Evolutionary conservation across 2,797 vertebrate genomes (phyloP).

Genomic region (Pyrocephalus nanus): DNA sequence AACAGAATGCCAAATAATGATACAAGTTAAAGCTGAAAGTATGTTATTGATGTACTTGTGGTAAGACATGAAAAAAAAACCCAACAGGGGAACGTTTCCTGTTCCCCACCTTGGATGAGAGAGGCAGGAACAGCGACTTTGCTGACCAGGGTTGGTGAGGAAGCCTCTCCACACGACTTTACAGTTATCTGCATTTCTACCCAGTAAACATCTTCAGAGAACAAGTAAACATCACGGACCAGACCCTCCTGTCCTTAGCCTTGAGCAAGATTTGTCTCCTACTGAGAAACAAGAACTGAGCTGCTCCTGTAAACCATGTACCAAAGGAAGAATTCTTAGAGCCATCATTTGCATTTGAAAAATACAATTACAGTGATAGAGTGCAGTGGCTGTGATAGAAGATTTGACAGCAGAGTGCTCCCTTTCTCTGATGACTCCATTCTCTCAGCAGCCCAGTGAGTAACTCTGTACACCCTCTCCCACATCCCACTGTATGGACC

Average conservation of each 20-base stretch:
- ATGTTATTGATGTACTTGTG: background rate
- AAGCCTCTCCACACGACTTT: background rate
- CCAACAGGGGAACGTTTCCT: background rate
- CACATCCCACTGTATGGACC: background rate
- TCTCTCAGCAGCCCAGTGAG: background rate
- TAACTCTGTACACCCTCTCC: background rate
- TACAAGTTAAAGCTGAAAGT: background rate
- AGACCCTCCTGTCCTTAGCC: background rate
- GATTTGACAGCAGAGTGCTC: conserved; percentile 21
- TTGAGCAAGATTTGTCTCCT: background rate
- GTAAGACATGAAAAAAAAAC: background rate
- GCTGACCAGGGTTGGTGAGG: background rate
- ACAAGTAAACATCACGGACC: background rate
- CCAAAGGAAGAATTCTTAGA: conserved; percentile 16
- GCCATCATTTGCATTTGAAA: conserved; percentile 43
- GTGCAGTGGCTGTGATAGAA: background rate
- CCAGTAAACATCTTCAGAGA: background rate
- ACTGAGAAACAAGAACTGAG: background rate
- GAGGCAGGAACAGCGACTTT: background rate
- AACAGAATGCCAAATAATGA: background rate
- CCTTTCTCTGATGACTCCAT: background rate
- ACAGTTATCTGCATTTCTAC: background rate
- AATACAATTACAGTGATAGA: conserved; percentile 20
- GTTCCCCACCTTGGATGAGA: background rate
- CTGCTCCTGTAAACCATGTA: background rate